Evolutionary conservation across 2,888 invertebrate genomes (phyloP), one percentile per base, ranked within the genome.

Genomic region (Glomeris marginata): DNA sequence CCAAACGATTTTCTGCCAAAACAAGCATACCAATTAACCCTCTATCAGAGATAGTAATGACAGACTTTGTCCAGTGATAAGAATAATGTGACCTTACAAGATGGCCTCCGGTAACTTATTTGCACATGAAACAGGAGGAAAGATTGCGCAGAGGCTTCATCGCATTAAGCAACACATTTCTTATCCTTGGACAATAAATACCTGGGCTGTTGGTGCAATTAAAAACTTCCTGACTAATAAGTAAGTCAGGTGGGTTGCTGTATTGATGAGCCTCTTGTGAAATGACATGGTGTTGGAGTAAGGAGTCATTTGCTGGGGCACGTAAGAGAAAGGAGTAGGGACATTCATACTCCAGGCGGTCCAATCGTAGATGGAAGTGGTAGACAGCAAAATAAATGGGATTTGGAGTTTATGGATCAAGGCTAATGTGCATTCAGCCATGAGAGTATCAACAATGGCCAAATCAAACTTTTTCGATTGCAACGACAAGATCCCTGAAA

Each of bases 351-450:
- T 11, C 36, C 36, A 46, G 2, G 46, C 36, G 16, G n/a, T n/a
- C 11, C n/a, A 33, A 36, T 16, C 11, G 16, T 37, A 21, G n/a
- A 38, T 5, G 4, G n/a, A n/a, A 40, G 38, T 20, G 2, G 46
- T 36, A n/a, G 18, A 40, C 3, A 46, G 22, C n/a, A 21, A 28
- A 11, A 46, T 38, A 10, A n/a, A 20, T 6, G 46, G 46, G 33
- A 46, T 38, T 4, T 21, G 37, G 35, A 46, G 21, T 6, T 46
- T 36, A 38, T 46, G 46, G 15, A 15, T 16, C 5, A 46, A 18
- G 5, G 46, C 37, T n/a, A 50, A 34, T 22, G 34, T 18, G 20
- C 11, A 50, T 4, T 50, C 50, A 21, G 45, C 45, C 40, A 50
- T 45, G 5, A 45, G n/a, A 13, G 45, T 33, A 20, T 50, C 50